These are phyloP conservation scores for Luperina nickerlii DNA, from an alignment of 2,888 invertebrate species.

Conservation along the genomic window DNA sequence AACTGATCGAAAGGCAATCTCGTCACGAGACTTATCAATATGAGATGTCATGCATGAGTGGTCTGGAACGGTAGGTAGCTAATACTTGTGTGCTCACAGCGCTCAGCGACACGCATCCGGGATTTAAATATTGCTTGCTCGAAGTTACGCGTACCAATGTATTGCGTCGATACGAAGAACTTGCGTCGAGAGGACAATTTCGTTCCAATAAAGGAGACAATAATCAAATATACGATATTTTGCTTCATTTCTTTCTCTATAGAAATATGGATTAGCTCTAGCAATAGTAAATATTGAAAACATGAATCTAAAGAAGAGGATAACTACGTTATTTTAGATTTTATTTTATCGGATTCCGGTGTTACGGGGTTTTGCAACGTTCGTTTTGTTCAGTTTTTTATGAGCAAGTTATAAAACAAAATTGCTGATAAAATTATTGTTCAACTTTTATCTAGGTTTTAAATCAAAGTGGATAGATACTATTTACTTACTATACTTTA, in stretches of 20 bases:
- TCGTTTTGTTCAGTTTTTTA: conserved; percentile 3
- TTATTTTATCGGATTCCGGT: conserved; percentile 11
- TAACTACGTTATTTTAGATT: conserved; percentile 16
- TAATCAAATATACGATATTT: conserved; percentile 21
- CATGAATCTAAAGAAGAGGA: conserved; percentile 24
- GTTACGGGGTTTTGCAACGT: not conserved
- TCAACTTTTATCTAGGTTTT: no score
- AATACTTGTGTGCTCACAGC: not conserved
- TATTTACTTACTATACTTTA: no score
- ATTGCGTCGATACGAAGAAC: conserved; percentile 3
- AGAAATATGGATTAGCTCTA: conserved; percentile 35
- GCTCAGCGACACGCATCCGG: conserved; percentile 31
- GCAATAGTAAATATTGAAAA: conserved; percentile 39
- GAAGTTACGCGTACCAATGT: conserved; percentile 7
- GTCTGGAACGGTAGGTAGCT: not conserved
- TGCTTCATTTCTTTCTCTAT: conserved; percentile 9
- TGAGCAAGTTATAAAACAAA: not conserved
- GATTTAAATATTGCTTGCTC: conserved; percentile 35
- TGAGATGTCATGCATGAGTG: conserved; percentile 29
- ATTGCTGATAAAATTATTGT: not conserved
- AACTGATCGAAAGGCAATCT: conserved; percentile 19
- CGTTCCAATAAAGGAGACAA: conserved; percentile 42
- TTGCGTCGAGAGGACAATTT: conserved; percentile 29
- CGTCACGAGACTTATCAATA: conserved; percentile 18
- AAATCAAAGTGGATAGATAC: not conserved